Percentiles rank a stretch among this genome's conserved stretches.
Evolutionary conservation across 2,113 vertebrate species (phyloP).

Genomic region (Microtus ochrogaster): DNA sequence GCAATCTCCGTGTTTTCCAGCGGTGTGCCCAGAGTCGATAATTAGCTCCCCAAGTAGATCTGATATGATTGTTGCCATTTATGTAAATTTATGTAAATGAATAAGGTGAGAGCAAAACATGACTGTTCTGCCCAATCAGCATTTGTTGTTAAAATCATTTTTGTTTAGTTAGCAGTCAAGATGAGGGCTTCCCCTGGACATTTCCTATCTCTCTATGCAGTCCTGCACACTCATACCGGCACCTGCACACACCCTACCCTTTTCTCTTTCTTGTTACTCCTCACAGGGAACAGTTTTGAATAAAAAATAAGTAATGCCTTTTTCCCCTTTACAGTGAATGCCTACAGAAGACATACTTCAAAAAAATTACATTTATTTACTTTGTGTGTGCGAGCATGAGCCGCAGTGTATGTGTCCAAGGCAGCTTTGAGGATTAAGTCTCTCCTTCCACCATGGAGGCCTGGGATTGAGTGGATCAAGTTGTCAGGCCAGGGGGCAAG

Average conservation of each 20-base stretch:
- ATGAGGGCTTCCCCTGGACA: neutral
- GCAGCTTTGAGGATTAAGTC: neutral
- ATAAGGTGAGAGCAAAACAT: neutral
- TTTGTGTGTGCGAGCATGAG: neutral
- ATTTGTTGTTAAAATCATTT: too few species aligned
- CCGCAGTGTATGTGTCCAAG: neutral
- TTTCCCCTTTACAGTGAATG: neutral
- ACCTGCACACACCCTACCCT: neutral
- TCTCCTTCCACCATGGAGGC: neutral
- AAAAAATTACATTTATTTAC: neutral
- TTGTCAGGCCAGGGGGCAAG: neutral
- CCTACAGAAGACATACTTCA: neutral
- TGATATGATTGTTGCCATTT: slow-evolving; percentile 20
- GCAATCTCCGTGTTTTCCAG: neutral
- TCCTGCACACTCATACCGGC: neutral
- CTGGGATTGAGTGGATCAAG: neutral
- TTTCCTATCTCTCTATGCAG: neutral
- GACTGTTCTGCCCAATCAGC: neutral
- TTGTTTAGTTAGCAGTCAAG: neutral
- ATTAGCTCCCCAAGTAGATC: neutral
- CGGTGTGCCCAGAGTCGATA: neutral
- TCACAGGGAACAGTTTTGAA: neutral
- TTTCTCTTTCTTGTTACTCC: neutral
- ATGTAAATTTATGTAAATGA: slow-evolving; percentile 15
- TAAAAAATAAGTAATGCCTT: slow-evolving; percentile 7